Base-by-base conservation (phyloP, 1,140 invertebrate genomes). In the Drosophila elegans region DNA sequence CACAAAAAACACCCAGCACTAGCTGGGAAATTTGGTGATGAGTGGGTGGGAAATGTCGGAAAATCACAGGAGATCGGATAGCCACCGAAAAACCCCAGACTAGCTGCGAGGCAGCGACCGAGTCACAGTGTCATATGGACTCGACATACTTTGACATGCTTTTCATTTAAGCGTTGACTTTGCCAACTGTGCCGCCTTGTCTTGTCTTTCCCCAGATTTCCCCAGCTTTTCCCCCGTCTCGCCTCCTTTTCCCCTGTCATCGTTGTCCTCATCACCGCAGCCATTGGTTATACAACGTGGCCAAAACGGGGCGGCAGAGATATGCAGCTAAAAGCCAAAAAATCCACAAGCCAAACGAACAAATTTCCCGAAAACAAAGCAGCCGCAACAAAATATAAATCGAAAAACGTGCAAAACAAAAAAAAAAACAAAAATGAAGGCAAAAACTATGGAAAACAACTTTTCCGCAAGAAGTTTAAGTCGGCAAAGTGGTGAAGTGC, bases 131-230 rank as follows among this genome's bases (percentile, higher is more conserved):
- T 79, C 83, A 88, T 88, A 79, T 79, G 79, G 57, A 79, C 78
- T 67, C 78, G 83, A 77, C 83, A 80, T 66, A 83, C 83, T 77
- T 80, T 86, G 83, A 66, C 66, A 79, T 68, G 68, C 49, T 56
- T 84, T 82, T 82, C 79, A 82, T 82, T 84, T 78, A 51, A 72
- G 46, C 78, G 76, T 69, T 73, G 80, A 81, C 67, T 81, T 62
- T 56, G 64, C 64, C 74, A 78, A 68, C 78, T 73, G 69, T 53
- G 74, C 64, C 59, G 68, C 64, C 64, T 38, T 71, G 68, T 57
- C 64, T 49, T 69, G 41, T 6, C 48, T 25, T 34, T 7, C 36
- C 32, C 13, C 27, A 11, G 36, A 25, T 38, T 13, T 9, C 5
- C 7, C 41, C 6, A 16, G 52, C 41, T 12, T 25, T 56, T 7